These are phyloP conservation scores for Trialeurodes vaporariorum DNA, from an alignment of 1,140 invertebrate genomes.

Conservation along the genomic window DNA sequence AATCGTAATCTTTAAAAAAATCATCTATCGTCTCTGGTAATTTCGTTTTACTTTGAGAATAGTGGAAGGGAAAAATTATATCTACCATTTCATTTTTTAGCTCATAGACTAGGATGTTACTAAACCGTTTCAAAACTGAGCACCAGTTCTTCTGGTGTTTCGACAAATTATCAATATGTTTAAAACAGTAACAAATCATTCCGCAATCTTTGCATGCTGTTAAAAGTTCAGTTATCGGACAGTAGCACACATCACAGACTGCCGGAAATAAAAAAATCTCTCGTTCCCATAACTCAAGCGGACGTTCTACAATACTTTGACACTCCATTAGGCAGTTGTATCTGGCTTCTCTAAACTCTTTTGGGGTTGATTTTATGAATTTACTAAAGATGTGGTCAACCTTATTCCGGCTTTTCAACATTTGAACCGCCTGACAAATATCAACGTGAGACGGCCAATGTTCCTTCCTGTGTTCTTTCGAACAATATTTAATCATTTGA, in stretches of 20 bases:
- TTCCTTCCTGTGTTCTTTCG: slow-evolving; percentile 34
- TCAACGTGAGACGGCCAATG: slow-evolving; percentile 35
- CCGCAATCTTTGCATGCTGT: slow-evolving; percentile 42
- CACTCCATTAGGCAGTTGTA: slow-evolving; percentile 36
- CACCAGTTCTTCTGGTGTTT: slow-evolving; percentile 32
- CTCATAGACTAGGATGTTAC: slow-evolving; percentile 22
- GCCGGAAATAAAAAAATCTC: slow-evolving; percentile 53
- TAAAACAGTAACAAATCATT: slow-evolving; percentile 37
- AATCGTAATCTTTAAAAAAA: no score
- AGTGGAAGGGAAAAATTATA: slow-evolving; percentile 37
- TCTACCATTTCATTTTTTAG: slow-evolving; percentile 26
- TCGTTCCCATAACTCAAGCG: slow-evolving; percentile 47
- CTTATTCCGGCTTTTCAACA: slow-evolving; percentile 20
- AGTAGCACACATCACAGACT: slow-evolving; percentile 43
- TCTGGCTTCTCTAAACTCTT: slow-evolving; percentile 10
- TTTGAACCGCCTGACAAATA: slow-evolving; percentile 34
- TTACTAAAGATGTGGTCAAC: slow-evolving; percentile 14
- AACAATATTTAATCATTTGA: slow-evolving; percentile 43
- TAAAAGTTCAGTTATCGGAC: slow-evolving; percentile 37
- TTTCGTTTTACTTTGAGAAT: slow-evolving; percentile 20
- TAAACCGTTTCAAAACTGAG: slow-evolving; percentile 25
- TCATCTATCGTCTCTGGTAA: slow-evolving; percentile 39
- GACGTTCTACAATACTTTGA: slow-evolving; percentile 42
- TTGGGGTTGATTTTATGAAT: slow-evolving; percentile 36
- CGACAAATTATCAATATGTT: slow-evolving; percentile 33